A percentile compares a stretch with the other conserved stretches of the same genome.
phyloP scores from a whole-genome alignment of 2,113 vertebrate species.

The Dipodomys stephensi region DNA sequence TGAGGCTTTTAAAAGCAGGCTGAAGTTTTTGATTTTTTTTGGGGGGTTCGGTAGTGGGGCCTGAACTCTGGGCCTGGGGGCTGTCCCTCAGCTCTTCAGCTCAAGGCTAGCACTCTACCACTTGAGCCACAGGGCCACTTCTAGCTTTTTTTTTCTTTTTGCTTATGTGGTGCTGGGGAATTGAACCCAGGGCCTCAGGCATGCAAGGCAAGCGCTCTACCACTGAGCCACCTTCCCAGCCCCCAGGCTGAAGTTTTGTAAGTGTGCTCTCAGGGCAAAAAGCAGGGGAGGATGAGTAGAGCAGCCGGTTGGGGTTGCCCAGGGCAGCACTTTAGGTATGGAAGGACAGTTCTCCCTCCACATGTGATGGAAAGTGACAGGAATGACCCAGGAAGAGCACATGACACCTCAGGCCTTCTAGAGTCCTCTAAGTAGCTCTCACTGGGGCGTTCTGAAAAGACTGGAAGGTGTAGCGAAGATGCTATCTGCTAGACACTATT shows the following conservation, averaged over 20 bases:
- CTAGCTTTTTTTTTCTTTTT: no score
- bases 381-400: background rate
- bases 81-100: no score
- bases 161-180: no score
- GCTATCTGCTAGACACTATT: background rate
- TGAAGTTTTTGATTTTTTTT: background rate
- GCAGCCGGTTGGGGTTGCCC: background rate
- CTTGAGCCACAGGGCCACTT: no score
- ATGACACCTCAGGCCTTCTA: background rate
- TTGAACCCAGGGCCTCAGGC: no score
- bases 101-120: no score
- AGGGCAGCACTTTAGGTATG: background rate
- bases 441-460: background rate
- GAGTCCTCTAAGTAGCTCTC: background rate
- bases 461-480: background rate
- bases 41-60: no score
- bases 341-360: background rate
- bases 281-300: background rate
- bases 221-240: no score
- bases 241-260: background rate
- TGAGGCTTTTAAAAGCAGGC: background rate
- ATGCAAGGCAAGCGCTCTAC: no score
- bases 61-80: no score
- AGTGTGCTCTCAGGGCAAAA: background rate
- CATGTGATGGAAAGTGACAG: background rate